Evolutionary conservation across 2,888 invertebrate species (phyloP), one percentile per base, ranked within the genome.

Genomic region (Napeogenes inachia): DNA sequence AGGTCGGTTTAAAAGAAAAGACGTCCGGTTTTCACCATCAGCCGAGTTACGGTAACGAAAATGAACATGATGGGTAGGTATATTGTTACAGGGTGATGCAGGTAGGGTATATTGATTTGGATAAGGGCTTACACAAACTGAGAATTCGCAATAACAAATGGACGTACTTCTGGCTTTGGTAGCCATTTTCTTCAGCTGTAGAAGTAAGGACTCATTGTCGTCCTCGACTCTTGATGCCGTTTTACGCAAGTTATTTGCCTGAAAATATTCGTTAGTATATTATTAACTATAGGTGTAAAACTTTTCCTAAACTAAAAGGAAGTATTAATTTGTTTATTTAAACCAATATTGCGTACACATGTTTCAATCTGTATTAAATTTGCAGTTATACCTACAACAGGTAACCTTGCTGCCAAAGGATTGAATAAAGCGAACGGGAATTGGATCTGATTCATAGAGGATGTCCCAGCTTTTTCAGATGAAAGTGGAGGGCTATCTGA

Each of bases 121-220:
- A 71, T 70, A 67, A 69, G 70, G 73, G 70, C 73, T 74, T 77
- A 73, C 68, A 81, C 78, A 82, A 84, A 84, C 78, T 78, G 79
- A 79, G 74, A 76, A 79, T 78, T 80, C 79, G 77, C 76, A 79
- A 85, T 80, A 84, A 83, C 74, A 82, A 75, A 80, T 78, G 78
- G 84, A 93, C 94, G 90, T 94, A 95, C 94, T 94, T 93, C 93
- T 93, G 91, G 95, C 94, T 91, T 95, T 94, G 87, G 94, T 94
- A 91, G 97, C 96, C 95, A 98, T 95, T 94, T 98, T 98, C 93
- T 97, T 96, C 91, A 98, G 93, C 93, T 98, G 98, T 92, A 96
- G 93, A 89, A 96, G 94, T 89, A 98, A 93, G 75, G 96, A 96
- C 89, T 99, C 98, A 92, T 98, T 98, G 92, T 99, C 98, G 86